These are phyloP conservation scores for Phalloptychus januarius DNA, from an alignment of 2,797 vertebrate species.

Conservation along the genomic window DNA sequence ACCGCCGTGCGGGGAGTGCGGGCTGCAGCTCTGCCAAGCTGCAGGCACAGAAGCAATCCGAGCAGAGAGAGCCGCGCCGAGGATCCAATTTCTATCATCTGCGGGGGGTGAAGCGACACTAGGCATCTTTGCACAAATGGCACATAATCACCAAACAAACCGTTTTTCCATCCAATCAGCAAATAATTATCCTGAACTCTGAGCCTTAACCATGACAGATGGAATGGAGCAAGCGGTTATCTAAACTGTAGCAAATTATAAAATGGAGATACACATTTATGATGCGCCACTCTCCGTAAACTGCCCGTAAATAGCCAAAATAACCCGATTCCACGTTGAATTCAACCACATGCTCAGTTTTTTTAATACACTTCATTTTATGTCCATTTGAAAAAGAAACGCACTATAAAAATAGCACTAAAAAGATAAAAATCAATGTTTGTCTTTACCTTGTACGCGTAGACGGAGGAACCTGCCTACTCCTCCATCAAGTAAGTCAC, in stretches of 20 bases:
- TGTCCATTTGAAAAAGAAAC: neutral
- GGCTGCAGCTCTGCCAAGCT: slow-evolving; percentile 75
- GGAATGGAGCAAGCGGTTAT: neutral
- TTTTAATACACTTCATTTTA: neutral
- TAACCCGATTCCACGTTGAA: neutral
- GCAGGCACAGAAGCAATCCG: slow-evolving; percentile 77
- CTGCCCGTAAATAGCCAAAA: slow-evolving; percentile 28
- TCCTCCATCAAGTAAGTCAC: slow-evolving; percentile 14
- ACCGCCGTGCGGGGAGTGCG: slow-evolving; percentile 84
- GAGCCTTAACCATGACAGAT: accelerated
- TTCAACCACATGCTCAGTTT: neutral
- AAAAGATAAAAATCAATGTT: neutral
- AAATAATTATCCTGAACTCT: neutral
- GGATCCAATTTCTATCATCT: slow-evolving; percentile 60
- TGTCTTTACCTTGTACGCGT: slow-evolving; percentile 65
- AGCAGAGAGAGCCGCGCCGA: slow-evolving; percentile 66
- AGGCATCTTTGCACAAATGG: neutral
- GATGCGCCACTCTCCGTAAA: slow-evolving; percentile 46
- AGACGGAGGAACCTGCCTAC: slow-evolving; percentile 33
- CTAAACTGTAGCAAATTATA: neutral
- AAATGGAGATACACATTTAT: slow-evolving; percentile 3
- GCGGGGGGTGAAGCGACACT: neutral
- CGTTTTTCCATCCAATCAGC: neutral
- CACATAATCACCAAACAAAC: slow-evolving; percentile 17
- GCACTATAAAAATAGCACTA: neutral